Evolutionary conservation across 1,140 invertebrate genomes (phyloP), one percentile per base, ranked within the genome.

Genomic region (Mactra quadrangularis): DNA sequence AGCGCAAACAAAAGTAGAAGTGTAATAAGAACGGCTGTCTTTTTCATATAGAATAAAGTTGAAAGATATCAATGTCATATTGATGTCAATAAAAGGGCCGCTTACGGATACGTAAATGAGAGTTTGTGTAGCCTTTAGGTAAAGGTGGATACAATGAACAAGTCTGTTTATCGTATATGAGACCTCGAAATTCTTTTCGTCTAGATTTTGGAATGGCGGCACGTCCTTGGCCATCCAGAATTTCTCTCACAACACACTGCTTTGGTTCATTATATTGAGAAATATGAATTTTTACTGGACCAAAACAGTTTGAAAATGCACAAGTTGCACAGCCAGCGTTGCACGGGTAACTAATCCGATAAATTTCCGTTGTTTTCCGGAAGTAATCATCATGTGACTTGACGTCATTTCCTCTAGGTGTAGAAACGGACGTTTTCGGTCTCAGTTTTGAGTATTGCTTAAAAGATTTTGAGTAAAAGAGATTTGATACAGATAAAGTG

Each of bases 81-180:
- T n/a, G n/a, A n/a, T n/a, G n/a, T n/a, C n/a, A n/a, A n/a, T n/a
- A n/a, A n/a, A n/a, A n/a, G n/a, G n/a, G n/a, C n/a, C n/a, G n/a
- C n/a, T n/a, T n/a, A n/a, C n/a, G n/a, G n/a, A n/a, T n/a, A n/a
- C n/a, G 45, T 57, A 68, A 35, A 4, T 50, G n/a, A 19, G 33
- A 3, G 11, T 29, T 57, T 3, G 11, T 82, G 33, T 50, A 52
- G 19, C 45, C 68, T 17, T 41, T 35, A 25, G 78, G 78, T 3
- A 72, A n/a, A 15, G 78, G 78, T 29, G 78, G 78, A 33, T 82
- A 72, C 31, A 82, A 35, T 0, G 78, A 82, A 72, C 72, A 66
- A 3, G 78, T 72, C 15, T 82, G 62, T 38, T 72, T 70, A 55
- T 82, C 57, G 29, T 82, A 82, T n/a, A 82, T 47, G 1, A 82